Percentiles rank a stretch among this genome's conserved stretches.
Conservation (phyloP, 2,113 vertebrate genomes). For the Syngnathoides biaculeatus region DNA sequence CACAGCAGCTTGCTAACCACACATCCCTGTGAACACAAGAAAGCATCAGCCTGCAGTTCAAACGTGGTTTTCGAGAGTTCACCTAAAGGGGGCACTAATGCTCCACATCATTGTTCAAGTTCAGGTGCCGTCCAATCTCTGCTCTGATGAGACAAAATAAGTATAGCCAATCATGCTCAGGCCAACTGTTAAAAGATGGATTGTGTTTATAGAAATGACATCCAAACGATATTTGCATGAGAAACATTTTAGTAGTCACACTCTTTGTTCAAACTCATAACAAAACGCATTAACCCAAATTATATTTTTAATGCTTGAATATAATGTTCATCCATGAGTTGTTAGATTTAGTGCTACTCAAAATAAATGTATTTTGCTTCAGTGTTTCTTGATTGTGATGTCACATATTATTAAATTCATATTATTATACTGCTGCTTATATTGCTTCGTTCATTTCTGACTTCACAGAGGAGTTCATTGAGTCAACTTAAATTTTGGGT, state of each 20-base stretch:
- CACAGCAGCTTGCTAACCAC: not conserved
- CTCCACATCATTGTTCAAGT: constrained; percentile 78
- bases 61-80: constrained; percentile 79
- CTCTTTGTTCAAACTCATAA: not conserved
- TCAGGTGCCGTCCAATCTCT: constrained; percentile 64
- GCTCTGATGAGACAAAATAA: not conserved
- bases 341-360: not conserved
- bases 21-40: not conserved
- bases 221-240: constrained; percentile 12
- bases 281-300: not conserved
- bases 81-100: constrained; percentile 88
- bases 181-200: constrained; percentile 1
- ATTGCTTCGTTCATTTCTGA: not conserved
- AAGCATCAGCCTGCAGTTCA: constrained; percentile 72
- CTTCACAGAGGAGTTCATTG: not conserved
- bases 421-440: not conserved
- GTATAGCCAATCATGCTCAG: not conserved
- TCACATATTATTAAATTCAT: not conserved
- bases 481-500: not conserved
- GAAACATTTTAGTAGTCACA: constrained; percentile 5
- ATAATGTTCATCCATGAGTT: not conserved
- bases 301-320: not conserved
- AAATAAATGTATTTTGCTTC: not conserved
- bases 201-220: constrained; percentile 11
- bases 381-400: not conserved